These are phyloP conservation scores for Trochalopteron elliotii DNA, from an alignment of 2,113 vertebrate genomes.

Conservation along the genomic window DNA sequence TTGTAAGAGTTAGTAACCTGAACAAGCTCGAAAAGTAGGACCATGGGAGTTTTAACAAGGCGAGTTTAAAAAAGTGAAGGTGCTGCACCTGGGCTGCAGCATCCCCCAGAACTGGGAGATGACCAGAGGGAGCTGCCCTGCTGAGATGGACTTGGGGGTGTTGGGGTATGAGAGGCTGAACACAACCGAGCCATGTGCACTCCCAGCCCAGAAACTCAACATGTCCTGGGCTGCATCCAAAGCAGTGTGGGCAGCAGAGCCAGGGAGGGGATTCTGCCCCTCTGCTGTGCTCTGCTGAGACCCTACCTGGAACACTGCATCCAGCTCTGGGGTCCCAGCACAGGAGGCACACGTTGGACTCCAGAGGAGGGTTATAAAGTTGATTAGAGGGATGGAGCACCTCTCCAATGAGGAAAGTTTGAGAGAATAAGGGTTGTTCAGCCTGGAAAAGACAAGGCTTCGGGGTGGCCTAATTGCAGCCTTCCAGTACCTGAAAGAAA, in stretches of 20 bases:
- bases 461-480: not conserved
- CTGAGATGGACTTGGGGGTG: no score
- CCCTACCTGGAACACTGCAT: accelerated
- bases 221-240: not conserved
- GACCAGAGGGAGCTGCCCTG: not conserved
- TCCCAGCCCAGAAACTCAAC: not conserved
- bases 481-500: accelerated
- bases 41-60: not conserved
- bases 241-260: accelerated
- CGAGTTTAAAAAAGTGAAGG: accelerated
- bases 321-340: not conserved
- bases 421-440: not conserved
- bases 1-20: not conserved
- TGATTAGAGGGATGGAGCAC: not conserved
- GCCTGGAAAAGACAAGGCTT: not conserved
- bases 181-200: not conserved
- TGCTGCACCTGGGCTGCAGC: not conserved
- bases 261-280: not conserved
- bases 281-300: not conserved
- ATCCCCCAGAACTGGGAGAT: accelerated
- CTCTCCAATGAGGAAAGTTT: not conserved
- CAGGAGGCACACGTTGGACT: not conserved
- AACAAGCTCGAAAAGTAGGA: not conserved
- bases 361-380: not conserved
- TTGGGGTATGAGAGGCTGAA: not conserved